phyloP scores from a whole-genome alignment of 2,113 vertebrate genomes.

The Poeciliopsis retropinna region DNA sequence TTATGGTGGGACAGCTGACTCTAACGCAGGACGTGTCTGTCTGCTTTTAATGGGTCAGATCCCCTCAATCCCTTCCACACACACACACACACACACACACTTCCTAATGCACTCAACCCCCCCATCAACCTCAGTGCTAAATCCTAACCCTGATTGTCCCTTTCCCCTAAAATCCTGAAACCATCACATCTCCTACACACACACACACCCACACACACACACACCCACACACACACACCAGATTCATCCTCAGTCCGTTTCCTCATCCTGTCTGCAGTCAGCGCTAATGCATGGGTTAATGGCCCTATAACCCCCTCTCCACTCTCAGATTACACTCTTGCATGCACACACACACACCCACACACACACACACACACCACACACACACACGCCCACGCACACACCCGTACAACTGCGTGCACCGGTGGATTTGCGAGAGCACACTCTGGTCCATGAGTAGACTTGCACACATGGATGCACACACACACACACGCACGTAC shows the following conservation, averaged over 20 bases:
- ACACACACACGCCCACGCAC: background rate
- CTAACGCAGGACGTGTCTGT: conserved; percentile 41
- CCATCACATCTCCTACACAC: conserved; percentile 19
- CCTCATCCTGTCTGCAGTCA: conserved; percentile 34
- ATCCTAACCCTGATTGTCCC: conserved; percentile 70
- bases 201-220: conserved; percentile 16
- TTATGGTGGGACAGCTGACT: conserved; percentile 17
- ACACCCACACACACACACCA: conserved; percentile 2
- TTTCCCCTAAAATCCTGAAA: conserved; percentile 63
- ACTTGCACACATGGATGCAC: conserved; percentile 1
- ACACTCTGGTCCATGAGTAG: background rate
- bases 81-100: conserved; percentile 58
- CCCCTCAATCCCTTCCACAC: conserved; percentile 51
- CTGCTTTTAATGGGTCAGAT: conserved; percentile 70
- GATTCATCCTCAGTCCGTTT: conserved; percentile 16
- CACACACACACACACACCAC: conserved; percentile 4
- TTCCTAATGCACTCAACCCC: conserved; percentile 70
- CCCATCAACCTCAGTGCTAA: conserved; percentile 45
- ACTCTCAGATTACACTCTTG: conserved; percentile 70
- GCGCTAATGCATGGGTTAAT: conserved; percentile 75
- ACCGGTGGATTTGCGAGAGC: conserved; percentile 12
- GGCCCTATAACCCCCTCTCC: conserved; percentile 54
- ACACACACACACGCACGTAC: background rate
- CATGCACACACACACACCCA: background rate
- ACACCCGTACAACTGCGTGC: conserved; percentile 20